Evolutionary conservation across 2,797 vertebrate species (phyloP), one percentile per base, ranked within the genome.

Genomic region (Phalloptychus januarius): DNA sequence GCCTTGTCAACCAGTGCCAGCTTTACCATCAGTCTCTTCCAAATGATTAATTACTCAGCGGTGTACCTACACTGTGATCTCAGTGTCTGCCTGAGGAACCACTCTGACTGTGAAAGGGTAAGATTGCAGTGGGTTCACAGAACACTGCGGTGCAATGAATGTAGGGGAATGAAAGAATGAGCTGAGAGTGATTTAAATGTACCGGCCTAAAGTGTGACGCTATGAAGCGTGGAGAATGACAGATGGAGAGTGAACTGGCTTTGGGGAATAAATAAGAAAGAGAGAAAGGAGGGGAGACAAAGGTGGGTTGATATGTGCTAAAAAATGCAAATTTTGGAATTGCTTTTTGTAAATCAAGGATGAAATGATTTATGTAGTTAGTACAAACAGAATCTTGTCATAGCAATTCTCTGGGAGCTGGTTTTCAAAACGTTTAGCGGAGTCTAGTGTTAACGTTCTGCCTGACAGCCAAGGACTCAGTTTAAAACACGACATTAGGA

Each of bases 21-120:
- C 89, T 95, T 96, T 91, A 93, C 93, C 91, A 95, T 96, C 94
- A 95, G 92, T 94, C 96, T 96, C 84, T 95, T 96, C 90, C 95
- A 95, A 91, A 95, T 96, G 96, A 95, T 97, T 92, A 96, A 97
- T 93, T 95, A 94, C 90, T 94, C 95, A 0, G 76, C 85, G 67
- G 95, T 89, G 72, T 96, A 96, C 89, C 83, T 96, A 87, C 96
- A 95, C 94, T 96, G 95, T 58, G 91, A 96, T 93, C 94, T 95
- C 72, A 90, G 84, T 13, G 73, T 96, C 89, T 92, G 96, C 74
- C 90, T 88, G 80, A 94, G 54, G 2, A 94, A 88, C 88, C 76
- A 52, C 76, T 73, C 87, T 5, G 92, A 90, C 6, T 95, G 95
- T 65, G 89, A 95, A 79, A 94, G 93, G 96, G 95, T 95, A 92